Percentiles rank a stretch among this genome's conserved stretches.
Conservation (phyloP, 2,113 vertebrate genomes). For the Anoura caudifer region DNA sequence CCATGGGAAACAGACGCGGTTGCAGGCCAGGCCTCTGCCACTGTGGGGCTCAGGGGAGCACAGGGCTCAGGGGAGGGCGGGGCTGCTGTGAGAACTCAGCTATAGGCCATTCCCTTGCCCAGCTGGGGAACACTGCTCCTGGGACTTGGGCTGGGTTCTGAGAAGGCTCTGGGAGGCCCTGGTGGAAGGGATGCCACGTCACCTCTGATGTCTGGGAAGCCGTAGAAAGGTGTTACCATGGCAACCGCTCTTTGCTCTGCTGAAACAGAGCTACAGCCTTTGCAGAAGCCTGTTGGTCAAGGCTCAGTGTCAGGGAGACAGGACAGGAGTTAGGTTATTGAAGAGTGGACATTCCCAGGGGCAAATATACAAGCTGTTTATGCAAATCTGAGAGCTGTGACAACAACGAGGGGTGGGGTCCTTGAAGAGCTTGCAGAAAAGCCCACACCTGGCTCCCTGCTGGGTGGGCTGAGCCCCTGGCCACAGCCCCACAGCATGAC, state of each 20-base stretch:
- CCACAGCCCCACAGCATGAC: not conserved
- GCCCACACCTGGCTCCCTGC: not conserved
- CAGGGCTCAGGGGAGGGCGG: no score
- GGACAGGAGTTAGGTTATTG: not conserved
- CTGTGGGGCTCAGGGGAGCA: no score
- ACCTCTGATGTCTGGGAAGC: not conserved
- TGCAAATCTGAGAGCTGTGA: not conserved
- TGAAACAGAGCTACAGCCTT: not conserved
- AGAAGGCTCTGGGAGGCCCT: not conserved
- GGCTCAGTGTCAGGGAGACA: not conserved
- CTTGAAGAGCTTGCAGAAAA: not conserved
- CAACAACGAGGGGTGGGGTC: not conserved
- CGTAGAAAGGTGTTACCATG: not conserved
- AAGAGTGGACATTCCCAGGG: not conserved
- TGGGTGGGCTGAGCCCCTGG: not conserved
- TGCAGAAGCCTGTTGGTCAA: not conserved
- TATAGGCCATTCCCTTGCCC: not conserved
- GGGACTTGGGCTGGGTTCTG: not conserved
- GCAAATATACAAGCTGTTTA: not conserved
- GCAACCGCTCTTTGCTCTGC: not conserved
- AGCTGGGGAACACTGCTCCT: not conserved
- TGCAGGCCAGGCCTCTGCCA: no score
- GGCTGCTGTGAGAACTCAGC: conserved; percentile 59
- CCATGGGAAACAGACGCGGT: not conserved
- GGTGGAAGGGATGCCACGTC: not conserved